Conservation (phyloP, 1,140 invertebrate species). For the Drosophila ambigua region DNA sequence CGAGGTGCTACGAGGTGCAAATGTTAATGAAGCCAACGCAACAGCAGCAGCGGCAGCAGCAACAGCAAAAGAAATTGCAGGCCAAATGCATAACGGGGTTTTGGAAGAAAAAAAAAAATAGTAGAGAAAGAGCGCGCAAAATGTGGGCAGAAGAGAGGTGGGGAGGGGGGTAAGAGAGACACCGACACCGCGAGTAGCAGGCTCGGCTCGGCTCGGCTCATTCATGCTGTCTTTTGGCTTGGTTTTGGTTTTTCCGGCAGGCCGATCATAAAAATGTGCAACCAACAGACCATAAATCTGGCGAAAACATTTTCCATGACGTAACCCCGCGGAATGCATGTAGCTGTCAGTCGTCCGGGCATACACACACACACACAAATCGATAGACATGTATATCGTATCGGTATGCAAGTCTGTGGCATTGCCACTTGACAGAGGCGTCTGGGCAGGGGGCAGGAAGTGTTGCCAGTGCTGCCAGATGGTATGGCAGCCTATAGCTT, state of each 20-base stretch:
- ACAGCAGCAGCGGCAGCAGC: constrained; percentile 25
- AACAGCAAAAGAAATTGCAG: constrained; percentile 55
- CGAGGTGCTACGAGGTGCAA: constrained; percentile 72
- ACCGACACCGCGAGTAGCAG: constrained; percentile 18
- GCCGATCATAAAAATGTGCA: constrained; percentile 70
- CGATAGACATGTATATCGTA: not conserved
- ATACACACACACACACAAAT: not conserved
- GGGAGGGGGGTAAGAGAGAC: not conserved
- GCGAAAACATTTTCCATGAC: constrained; percentile 54
- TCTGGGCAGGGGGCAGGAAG: too few relatives aligned
- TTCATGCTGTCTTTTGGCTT: constrained; percentile 56
- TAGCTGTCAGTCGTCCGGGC: constrained; percentile 26
- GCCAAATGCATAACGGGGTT: constrained; percentile 73
- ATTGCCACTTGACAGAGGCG: not conserved
- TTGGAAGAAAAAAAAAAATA: constrained; percentile 40
- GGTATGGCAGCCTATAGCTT: too few relatives aligned
- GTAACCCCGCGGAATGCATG: constrained; percentile 52
- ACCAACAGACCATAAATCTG: constrained; percentile 61
- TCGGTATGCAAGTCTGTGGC: too few relatives aligned
- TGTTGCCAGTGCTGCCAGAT: too few relatives aligned
- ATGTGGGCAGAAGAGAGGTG: constrained; percentile 10
- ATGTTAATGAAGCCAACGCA: constrained; percentile 74
- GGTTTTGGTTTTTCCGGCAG: constrained; percentile 50
- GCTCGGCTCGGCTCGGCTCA: constrained; percentile 16
- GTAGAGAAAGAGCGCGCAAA: constrained; percentile 8